Percentiles rank a stretch among this genome's conserved stretches.
Conservation (phyloP, 2,888 invertebrate genomes). For the Calameuta idolon region DNA sequence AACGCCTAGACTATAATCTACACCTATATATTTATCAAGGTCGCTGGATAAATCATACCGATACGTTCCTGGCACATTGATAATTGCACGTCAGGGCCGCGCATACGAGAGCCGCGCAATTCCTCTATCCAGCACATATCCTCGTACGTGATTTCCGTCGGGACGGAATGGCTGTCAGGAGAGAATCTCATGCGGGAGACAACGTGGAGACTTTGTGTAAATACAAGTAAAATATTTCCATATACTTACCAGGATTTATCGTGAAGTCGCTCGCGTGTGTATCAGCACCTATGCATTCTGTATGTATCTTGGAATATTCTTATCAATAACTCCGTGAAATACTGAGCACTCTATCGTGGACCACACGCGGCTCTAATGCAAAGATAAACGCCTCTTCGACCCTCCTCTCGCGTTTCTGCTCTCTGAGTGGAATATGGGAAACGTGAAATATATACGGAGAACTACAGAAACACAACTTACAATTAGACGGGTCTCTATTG, state of each 20-base stretch:
- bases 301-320: slow-evolving; percentile 17
- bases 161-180: background rate
- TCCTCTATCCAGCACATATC: background rate
- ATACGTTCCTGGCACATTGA: background rate
- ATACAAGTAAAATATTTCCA: slow-evolving; percentile 12
- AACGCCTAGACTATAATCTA: background rate
- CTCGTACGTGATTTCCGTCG: background rate
- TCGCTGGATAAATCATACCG: background rate
- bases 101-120: background rate
- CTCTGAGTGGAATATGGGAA: slow-evolving; percentile 4
- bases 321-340: slow-evolving; percentile 26
- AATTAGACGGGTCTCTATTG: background rate
- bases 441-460: slow-evolving; percentile 1
- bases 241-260: slow-evolving; percentile 4
- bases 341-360: slow-evolving; percentile 22
- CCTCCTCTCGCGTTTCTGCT: background rate
- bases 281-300: slow-evolving; percentile 15
- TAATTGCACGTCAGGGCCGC: background rate
- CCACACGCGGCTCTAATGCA: slow-evolving; percentile 37
- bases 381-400: slow-evolving; percentile 28
- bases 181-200: background rate
- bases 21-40: background rate
- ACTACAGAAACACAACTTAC: background rate
- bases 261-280: slow-evolving; percentile 4
- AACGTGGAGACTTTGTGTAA: background rate